phyloP scores from a whole-genome alignment of 2,888 invertebrate genomes.

The Tetropium fuscum region DNA sequence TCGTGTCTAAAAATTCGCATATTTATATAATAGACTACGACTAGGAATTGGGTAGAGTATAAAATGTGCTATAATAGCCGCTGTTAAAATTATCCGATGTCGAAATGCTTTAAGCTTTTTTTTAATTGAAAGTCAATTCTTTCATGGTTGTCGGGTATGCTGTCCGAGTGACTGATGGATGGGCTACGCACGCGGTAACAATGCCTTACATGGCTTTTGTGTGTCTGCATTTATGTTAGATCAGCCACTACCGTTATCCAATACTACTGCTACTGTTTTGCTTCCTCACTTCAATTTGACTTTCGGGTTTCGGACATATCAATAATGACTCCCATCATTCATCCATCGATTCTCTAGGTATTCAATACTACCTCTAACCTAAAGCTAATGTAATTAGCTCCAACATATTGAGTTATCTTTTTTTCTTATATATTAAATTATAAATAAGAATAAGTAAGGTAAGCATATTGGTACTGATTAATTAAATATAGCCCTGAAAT shows the following conservation, averaged over 20 bases:
- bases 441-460: too few species aligned
- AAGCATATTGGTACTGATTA: too few species aligned
- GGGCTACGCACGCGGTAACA: constrained; percentile 55
- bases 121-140: constrained; percentile 60
- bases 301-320: constrained; percentile 1
- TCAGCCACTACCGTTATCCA: constrained; percentile 41
- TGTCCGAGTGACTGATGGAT: constrained; percentile 61
- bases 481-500: too few species aligned
- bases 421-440: too few species aligned
- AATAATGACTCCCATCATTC: neutral
- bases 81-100: constrained; percentile 35
- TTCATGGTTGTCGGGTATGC: constrained; percentile 57
- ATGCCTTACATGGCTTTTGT: constrained; percentile 59
- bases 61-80: constrained; percentile 3
- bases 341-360: too few species aligned
- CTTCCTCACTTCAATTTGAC: constrained; percentile 20
- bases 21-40: too few species aligned
- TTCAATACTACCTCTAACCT: too few species aligned
- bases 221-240: constrained; percentile 54
- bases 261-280: constrained; percentile 34
- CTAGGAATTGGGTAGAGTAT: neutral
- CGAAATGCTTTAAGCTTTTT: constrained; percentile 43
- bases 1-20: too few species aligned
- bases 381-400: too few species aligned
- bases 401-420: too few species aligned